Percentiles rank a stretch among this genome's conserved stretches.
Evolutionary conservation across 2,113 vertebrate species (phyloP).

Genomic region (Corydoras sp.): DNA sequence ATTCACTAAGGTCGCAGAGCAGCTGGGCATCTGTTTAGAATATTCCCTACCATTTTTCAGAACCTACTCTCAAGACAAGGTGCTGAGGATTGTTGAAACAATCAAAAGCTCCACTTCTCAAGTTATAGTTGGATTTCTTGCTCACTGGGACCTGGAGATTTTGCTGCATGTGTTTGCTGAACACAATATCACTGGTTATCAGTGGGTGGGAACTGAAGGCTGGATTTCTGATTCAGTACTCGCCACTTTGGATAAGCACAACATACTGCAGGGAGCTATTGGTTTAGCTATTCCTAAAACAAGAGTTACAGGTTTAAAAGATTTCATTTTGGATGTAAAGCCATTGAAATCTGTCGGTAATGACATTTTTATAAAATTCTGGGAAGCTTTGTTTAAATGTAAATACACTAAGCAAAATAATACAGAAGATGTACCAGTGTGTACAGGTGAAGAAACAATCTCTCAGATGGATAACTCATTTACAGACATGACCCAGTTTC

Average conservation of each 20-base stretch:
- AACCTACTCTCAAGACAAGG: slow-evolving; percentile 51
- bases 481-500: slow-evolving; percentile 46
- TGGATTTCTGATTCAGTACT: slow-evolving; percentile 60
- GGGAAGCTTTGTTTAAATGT: slow-evolving; percentile 47
- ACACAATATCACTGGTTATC: slow-evolving; percentile 59
- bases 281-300: slow-evolving; percentile 59
- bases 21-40: slow-evolving; percentile 45
- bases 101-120: slow-evolving; percentile 58
- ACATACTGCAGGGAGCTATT: slow-evolving; percentile 59
- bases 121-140: slow-evolving; percentile 59
- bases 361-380: slow-evolving; percentile 44
- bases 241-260: slow-evolving; percentile 42
- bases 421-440: slow-evolving; percentile 3
- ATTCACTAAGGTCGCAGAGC: slow-evolving; percentile 39
- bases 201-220: slow-evolving; percentile 65
- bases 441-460: slow-evolving; percentile 42
- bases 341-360: slow-evolving; percentile 51
- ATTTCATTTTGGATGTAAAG: slow-evolving; percentile 59
- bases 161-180: slow-evolving; percentile 49
- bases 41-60: slow-evolving; percentile 53
- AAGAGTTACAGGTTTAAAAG: slow-evolving; percentile 52
- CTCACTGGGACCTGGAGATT: slow-evolving; percentile 51
- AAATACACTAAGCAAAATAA: slow-evolving; percentile 11
- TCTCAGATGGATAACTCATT: slow-evolving; percentile 41
- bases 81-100: slow-evolving; percentile 51